Conservation (phyloP, 1,140 invertebrate genomes). For the Cryptotermes secundus region DNA sequence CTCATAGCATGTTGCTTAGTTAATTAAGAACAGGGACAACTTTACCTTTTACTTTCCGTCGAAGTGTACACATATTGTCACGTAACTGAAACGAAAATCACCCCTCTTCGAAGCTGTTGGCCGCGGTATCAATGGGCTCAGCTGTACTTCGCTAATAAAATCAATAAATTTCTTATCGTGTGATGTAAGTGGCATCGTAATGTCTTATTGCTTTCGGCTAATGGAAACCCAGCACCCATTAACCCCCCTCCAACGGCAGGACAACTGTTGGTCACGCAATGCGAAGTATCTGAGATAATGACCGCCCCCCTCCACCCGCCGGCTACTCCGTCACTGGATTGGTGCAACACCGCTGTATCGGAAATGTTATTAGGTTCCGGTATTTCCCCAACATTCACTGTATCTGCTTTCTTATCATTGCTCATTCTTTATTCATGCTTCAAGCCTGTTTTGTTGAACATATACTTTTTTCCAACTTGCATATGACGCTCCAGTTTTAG, state of each 20-base stretch:
- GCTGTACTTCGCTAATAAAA: neutral
- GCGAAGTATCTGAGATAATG: neutral
- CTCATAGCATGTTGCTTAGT: no score
- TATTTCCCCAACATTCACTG: neutral
- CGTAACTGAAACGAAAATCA: no score
- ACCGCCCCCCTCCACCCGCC: no score
- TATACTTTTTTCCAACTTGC: no score
- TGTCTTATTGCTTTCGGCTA: neutral
- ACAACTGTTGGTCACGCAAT: neutral
- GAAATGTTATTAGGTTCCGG: constrained; percentile 1
- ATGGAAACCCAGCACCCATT: neutral
- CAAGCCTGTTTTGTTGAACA: no score
- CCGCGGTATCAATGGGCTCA: no score
- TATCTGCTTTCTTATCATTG: neutral
- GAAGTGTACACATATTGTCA: no score
- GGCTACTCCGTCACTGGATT: neutral
- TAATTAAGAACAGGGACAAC: no score
- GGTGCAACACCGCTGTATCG: neutral
- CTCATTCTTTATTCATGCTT: no score
- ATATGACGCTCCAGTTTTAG: no score
- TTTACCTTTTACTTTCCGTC: no score
- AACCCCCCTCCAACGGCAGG: neutral
- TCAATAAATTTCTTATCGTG: neutral
- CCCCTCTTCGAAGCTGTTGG: no score
- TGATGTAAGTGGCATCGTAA: neutral